Percentiles rank a stretch among this genome's conserved stretches.
These are phyloP conservation scores for Columba guinea DNA, from an alignment of 2,797 vertebrate genomes.

Conservation along the genomic window DNA sequence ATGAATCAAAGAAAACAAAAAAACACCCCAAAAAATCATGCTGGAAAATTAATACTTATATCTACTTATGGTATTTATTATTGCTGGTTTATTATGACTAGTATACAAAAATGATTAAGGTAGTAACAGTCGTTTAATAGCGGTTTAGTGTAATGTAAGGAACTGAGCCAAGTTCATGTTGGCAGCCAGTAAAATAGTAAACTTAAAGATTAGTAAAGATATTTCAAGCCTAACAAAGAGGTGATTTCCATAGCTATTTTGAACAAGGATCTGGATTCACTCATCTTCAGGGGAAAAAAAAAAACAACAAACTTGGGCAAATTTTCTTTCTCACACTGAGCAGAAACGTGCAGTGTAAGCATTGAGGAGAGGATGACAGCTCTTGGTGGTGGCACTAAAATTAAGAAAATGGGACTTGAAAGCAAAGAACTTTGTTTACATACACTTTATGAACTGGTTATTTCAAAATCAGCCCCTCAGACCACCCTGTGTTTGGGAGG, in stretches of 20 bases:
- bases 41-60: background rate
- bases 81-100: background rate
- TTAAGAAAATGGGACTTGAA: background rate
- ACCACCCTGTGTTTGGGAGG: background rate
- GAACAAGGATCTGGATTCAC: background rate
- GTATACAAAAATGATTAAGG: background rate
- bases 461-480: background rate
- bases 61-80: background rate
- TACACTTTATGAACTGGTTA: fast-evolving
- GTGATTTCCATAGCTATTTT: background rate
- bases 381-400: background rate
- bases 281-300: background rate
- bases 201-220: background rate
- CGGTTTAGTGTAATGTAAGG: background rate
- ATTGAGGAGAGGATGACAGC: background rate
- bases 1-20: background rate
- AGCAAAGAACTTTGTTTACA: background rate
- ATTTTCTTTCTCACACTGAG: background rate
- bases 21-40: fast-evolving
- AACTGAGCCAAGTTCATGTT: conserved; percentile 20
- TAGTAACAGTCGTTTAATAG: background rate
- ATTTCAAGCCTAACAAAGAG: background rate
- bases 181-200: background rate
- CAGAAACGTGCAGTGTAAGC: background rate
- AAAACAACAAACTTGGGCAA: background rate